Base-by-base conservation (phyloP, 2,113 vertebrate genomes). In the Castor canadensis region DNA sequence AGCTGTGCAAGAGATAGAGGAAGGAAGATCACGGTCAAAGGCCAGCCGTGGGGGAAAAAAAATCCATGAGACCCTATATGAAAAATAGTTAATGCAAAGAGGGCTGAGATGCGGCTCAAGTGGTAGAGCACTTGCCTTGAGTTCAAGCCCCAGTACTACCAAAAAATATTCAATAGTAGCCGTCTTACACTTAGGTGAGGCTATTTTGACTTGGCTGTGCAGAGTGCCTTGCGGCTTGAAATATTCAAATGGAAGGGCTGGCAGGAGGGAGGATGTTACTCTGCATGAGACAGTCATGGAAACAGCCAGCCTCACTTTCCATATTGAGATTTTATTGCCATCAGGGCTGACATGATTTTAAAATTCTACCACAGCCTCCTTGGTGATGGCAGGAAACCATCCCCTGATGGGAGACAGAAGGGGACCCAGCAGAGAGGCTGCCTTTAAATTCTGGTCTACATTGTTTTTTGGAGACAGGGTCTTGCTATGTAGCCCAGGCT, bases 391-490 rank as follows among this genome's bases (percentile, higher is more conserved):
- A 69, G 56, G 80, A 89, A 75, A 85, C 45, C 32, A 22, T 17
- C 3, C 62, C 20, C 8, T 38, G 47, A 1, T 6, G 10, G 38
- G 52, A 40, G 32, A 15, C 12, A 30, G 58, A 83, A 49, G 35
- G 30, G 5, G 13, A 10, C 43, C 52, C 54, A 10, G 1, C 0
- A 7, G 16, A 20, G 56, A n/a, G 15, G 15, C 9, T 35, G 26
- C 17, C 84, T 60, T 75, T 58, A 69, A 72, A 80, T 80, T 83
- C 35, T 76, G 10, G 40, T 38, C 38, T 30, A 10, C 11, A 15
- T 26, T 17, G n/a, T 49, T 87, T 64, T n/a, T 72, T n/a, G n/a
- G n/a, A n/a, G n/a, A n/a, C n/a, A n/a, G n/a, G n/a, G n/a, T n/a
- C n/a, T n/a, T n/a, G n/a, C 52, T 54, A 54, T 17, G 17, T 54